A percentile compares a stretch with the other conserved stretches of the same genome.
phyloP scores from a whole-genome alignment of 2,888 invertebrate species.

The Eremobia ochroleuca region DNA sequence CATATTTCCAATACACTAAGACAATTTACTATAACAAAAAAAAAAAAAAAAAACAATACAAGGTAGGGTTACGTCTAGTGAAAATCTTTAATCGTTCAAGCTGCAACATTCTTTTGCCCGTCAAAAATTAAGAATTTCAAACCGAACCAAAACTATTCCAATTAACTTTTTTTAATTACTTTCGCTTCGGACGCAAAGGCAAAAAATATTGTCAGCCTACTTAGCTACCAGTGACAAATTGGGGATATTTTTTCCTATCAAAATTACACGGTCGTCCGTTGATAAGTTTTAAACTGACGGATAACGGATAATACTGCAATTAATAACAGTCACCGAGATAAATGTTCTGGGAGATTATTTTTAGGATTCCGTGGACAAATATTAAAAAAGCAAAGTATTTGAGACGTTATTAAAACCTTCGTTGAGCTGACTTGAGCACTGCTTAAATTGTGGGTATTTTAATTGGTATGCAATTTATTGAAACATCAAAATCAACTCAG shows the following conservation, averaged over 20 bases:
- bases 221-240: constrained; percentile 78
- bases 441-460: no score
- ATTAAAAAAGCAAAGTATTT: neutral
- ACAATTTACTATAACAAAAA: no score
- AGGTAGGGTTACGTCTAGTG: no score
- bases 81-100: constrained; percentile 42
- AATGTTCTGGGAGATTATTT: constrained; percentile 60
- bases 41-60: no score
- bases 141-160: constrained; percentile 66
- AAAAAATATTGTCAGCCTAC: constrained; percentile 74
- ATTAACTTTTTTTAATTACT: constrained; percentile 80
- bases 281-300: constrained; percentile 78
- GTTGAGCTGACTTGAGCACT: neutral
- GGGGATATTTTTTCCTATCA: constrained; percentile 71
- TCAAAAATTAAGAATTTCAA: constrained; percentile 63
- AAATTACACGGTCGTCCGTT: constrained; percentile 75
- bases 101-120: constrained; percentile 40
- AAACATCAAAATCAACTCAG: no score
- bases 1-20: no score
- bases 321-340: constrained; percentile 79
- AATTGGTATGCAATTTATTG: no score
- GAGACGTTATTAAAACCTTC: neutral
- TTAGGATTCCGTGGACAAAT: constrained; percentile 34
- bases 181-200: constrained; percentile 64
- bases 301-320: constrained; percentile 80